These are phyloP conservation scores for Crenuchus spilurus DNA, from an alignment of 2,797 vertebrate species.

Conservation along the genomic window DNA sequence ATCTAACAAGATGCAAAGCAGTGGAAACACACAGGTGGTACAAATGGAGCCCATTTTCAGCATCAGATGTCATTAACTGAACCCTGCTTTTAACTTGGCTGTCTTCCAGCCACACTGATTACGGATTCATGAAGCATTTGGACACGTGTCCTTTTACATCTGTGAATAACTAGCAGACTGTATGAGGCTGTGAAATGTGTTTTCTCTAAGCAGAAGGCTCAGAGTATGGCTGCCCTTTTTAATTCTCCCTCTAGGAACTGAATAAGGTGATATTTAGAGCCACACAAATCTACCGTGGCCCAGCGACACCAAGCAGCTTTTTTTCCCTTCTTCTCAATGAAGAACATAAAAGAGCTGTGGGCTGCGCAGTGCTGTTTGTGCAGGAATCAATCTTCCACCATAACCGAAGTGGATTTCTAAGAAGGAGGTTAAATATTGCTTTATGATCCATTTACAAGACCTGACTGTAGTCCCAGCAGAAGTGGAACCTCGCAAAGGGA, in stretches of 20 bases:
- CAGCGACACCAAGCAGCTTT: not conserved
- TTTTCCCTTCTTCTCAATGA: not conserved
- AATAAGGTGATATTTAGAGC: not conserved
- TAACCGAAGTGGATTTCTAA: not conserved
- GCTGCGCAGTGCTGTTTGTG: not conserved
- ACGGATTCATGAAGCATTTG: not conserved
- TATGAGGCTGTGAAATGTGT: not conserved
- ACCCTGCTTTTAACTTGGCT: not conserved
- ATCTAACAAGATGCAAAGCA: not conserved
- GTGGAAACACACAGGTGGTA: not conserved
- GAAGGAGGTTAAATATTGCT: conserved; percentile 2
- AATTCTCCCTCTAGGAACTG: not conserved
- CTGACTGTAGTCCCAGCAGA: not conserved
- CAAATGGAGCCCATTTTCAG: not conserved
- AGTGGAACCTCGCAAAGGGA: not conserved
- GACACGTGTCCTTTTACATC: conserved; percentile 1
- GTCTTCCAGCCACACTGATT: not conserved
- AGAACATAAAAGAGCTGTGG: not conserved
- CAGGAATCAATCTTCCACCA: not conserved
- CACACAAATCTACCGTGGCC: not conserved
- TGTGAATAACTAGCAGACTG: not conserved
- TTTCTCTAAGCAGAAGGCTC: not conserved
- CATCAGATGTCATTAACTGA: not conserved
- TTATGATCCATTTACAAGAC: not conserved
- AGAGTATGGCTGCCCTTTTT: not conserved